phyloP scores from a whole-genome alignment of 2,888 invertebrate species.

The Venusia cambrica region DNA sequence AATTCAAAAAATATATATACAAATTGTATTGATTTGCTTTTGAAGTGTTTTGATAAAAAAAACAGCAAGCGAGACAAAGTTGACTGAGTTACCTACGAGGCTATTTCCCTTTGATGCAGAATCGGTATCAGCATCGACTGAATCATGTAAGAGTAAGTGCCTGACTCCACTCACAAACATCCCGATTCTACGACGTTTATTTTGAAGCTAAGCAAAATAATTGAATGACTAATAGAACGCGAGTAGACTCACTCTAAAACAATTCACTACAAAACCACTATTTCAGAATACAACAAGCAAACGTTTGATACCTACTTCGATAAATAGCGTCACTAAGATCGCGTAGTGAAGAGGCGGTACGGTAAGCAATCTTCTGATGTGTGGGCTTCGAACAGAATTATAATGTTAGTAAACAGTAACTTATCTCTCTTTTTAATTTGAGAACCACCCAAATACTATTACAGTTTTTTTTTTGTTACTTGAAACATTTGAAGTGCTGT shows the following conservation, averaged over 20 bases:
- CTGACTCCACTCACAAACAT: conserved; percentile 15
- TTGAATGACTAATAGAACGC: conserved; percentile 21
- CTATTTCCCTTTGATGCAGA: conserved; percentile 5
- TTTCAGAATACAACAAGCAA: conserved; percentile 26
- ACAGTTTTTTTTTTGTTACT: too few species aligned
- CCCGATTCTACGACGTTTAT: conserved; percentile 16
- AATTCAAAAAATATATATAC: too few species aligned
- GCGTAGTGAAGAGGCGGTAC: conserved; percentile 44
- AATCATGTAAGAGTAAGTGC: conserved; percentile 14
- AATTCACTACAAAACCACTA: conserved; percentile 26
- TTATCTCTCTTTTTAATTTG: too few species aligned
- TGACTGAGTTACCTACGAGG: neutral
- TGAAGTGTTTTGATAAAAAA: too few species aligned
- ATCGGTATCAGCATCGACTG: conserved; percentile 6
- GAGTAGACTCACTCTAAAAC: conserved; percentile 15
- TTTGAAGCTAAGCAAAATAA: conserved; percentile 16
- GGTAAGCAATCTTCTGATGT: conserved; percentile 45
- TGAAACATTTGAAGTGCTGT: too few species aligned
- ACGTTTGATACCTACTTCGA: conserved; percentile 27
- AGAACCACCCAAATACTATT: too few species aligned
- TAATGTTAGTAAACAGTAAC: conserved; percentile 6
- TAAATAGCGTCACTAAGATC: conserved; percentile 30
- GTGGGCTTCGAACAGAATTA: conserved; percentile 28
- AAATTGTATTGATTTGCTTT: too few species aligned
- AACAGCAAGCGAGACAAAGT: too few species aligned